Conservation (phyloP, 2,888 invertebrate genomes). For the Zygaena filipendulae region DNA sequence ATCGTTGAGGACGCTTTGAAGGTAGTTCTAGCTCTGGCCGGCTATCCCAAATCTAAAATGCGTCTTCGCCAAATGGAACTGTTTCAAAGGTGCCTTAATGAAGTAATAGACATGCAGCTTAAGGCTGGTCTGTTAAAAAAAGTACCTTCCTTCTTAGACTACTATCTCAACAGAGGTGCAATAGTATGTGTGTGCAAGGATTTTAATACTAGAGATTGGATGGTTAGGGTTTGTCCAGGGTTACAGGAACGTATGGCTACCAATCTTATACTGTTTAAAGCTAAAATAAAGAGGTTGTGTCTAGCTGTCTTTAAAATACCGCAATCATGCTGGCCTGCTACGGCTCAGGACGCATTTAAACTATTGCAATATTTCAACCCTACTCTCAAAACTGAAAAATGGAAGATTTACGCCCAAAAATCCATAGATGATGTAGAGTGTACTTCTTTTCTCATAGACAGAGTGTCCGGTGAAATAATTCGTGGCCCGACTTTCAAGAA, state of each 20-base stretch:
- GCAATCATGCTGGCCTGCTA: constrained; percentile 37
- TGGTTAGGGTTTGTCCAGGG: constrained; percentile 43
- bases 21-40: constrained; percentile 41
- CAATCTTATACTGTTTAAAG: constrained; percentile 38
- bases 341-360: constrained; percentile 46
- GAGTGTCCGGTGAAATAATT: constrained; percentile 48
- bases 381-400: constrained; percentile 35
- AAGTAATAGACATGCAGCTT: constrained; percentile 48
- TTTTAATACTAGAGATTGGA: constrained; percentile 44
- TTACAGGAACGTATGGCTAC: constrained; percentile 48
- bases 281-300: constrained; percentile 45
- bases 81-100: constrained; percentile 38
- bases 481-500: constrained; percentile 49
- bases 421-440: constrained; percentile 29
- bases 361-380: constrained; percentile 56
- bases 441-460: constrained; percentile 45
- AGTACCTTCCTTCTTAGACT: constrained; percentile 43
- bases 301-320: constrained; percentile 48
- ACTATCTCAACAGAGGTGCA: constrained; percentile 49
- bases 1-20: constrained; percentile 45
- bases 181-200: constrained; percentile 54
- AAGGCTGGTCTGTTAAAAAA: constrained; percentile 41
- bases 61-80: constrained; percentile 39
- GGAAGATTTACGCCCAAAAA: constrained; percentile 49
- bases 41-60: constrained; percentile 52